These are phyloP conservation scores for Xiphophorus couchianus DNA, from an alignment of 2,113 vertebrate species.

Conservation along the genomic window DNA sequence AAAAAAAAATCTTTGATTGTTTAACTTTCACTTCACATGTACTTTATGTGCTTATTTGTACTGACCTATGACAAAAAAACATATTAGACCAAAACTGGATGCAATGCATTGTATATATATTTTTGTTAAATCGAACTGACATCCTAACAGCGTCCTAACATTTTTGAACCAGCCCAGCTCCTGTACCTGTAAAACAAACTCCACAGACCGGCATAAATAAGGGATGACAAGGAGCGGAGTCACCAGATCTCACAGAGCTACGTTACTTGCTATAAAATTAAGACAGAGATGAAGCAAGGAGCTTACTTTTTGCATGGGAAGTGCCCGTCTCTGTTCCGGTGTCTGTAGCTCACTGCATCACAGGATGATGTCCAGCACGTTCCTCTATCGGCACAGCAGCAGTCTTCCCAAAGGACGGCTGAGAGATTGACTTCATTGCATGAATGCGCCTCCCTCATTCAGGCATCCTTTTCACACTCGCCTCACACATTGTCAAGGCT, in stretches of 20 bases:
- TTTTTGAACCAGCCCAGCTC: not conserved
- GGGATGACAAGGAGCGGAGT: not conserved
- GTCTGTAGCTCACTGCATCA: constrained; percentile 19
- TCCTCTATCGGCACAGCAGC: constrained; percentile 25
- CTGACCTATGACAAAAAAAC: not conserved
- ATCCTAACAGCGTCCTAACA: too few relatives aligned
- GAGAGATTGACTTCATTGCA: constrained; percentile 44
- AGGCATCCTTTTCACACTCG: constrained; percentile 46
- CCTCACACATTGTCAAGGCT: constrained; percentile 50
- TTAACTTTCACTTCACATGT: not conserved
- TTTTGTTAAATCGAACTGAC: too few relatives aligned
- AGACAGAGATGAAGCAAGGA: constrained; percentile 1
- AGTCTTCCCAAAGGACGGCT: constrained; percentile 37
- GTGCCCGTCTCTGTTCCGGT: not conserved
- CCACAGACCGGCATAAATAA: not conserved
- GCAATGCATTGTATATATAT: too few relatives aligned
- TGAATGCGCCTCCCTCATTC: constrained; percentile 45
- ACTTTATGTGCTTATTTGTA: not conserved
- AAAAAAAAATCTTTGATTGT: not conserved
- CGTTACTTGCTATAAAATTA: constrained; percentile 21
- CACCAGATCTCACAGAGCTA: not conserved
- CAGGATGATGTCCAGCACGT: constrained; percentile 16
- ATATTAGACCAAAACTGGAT: too few relatives aligned
- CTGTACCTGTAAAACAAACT: not conserved
- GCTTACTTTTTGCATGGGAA: constrained; percentile 6